Percentiles rank a stretch among this genome's conserved stretches.
Conservation (phyloP, 2,113 vertebrate species). For the Eonycteris spelaea region DNA sequence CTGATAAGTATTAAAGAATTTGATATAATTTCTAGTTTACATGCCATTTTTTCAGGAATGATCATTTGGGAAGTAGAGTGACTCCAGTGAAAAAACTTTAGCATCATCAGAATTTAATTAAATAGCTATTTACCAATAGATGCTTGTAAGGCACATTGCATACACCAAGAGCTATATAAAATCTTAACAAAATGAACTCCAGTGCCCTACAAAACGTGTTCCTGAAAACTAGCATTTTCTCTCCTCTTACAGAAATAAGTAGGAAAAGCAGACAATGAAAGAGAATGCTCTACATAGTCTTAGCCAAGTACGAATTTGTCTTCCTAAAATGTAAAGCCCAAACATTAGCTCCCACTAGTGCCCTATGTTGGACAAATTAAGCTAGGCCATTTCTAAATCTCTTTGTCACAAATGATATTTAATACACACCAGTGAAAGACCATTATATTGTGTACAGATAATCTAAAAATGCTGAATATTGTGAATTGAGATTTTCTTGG, state of each 20-base stretch:
- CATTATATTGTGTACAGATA: neutral
- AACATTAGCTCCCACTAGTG: neutral
- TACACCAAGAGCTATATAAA: neutral
- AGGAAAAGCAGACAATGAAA: neutral
- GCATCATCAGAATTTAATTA: constrained; percentile 41
- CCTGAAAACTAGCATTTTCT: neutral
- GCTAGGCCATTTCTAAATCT: neutral
- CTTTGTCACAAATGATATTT: neutral
- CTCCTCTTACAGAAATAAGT: neutral
- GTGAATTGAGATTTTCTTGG: neutral
- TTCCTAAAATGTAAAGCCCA: neutral
- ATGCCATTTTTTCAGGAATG: constrained; percentile 14
- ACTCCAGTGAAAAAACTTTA: constrained; percentile 7
- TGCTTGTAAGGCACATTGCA: neutral
- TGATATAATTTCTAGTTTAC: constrained; percentile 1
- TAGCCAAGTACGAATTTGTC: neutral
- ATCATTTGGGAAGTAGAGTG: neutral
- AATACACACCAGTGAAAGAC: neutral
- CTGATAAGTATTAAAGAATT: neutral
- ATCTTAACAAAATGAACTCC: constrained; percentile 39
- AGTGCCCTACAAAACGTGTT: neutral
- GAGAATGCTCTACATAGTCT: neutral
- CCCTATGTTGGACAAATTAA: neutral
- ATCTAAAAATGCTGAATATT: neutral
- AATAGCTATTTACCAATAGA: constrained; percentile 37